These are phyloP conservation scores for Lindbergichthys nudifrons DNA, from an alignment of 2,797 vertebrate species.

Conservation along the genomic window DNA sequence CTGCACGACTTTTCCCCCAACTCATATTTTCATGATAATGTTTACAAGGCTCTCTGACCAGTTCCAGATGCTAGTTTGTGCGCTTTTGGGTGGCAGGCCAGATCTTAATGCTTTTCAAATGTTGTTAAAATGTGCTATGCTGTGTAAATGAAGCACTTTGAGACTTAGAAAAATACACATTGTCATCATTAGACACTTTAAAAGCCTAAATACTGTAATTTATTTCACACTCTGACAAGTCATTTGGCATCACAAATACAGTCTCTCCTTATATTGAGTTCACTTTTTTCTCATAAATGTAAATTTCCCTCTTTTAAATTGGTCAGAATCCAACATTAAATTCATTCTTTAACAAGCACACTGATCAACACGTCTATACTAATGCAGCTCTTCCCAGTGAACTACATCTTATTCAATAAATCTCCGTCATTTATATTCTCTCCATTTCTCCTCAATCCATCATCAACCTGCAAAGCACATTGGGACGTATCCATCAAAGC, in stretches of 20 bases:
- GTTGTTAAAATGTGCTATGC: conserved; percentile 39
- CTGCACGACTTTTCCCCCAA: conserved; percentile 35
- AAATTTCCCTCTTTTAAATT: conserved; percentile 77
- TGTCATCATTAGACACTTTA: conserved; percentile 57
- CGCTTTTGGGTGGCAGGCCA: conserved; percentile 49
- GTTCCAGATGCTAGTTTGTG: conserved; percentile 72
- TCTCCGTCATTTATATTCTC: conserved; percentile 54
- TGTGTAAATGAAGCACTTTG: conserved; percentile 35
- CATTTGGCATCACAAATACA: conserved; percentile 84
- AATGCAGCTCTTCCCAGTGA: conserved; percentile 79
- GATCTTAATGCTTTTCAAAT: conserved; percentile 64
- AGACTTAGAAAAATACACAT: conserved; percentile 42
- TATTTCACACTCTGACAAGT: conserved; percentile 82
- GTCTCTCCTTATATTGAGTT: conserved; percentile 78
- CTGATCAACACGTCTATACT: conserved; percentile 66
- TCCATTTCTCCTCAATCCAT: conserved; percentile 52
- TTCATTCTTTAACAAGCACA: conserved; percentile 70
- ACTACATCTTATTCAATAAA: conserved; percentile 62
- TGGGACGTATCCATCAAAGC: conserved; percentile 71
- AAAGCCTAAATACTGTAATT: conserved; percentile 82
- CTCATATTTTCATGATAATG: conserved; percentile 28
- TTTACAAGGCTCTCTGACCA: conserved; percentile 66
- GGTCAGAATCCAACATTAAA: conserved; percentile 69
- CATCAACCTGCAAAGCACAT: conserved; percentile 75
- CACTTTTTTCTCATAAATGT: conserved; percentile 66